Evolutionary conservation across 2,797 vertebrate species (phyloP).

Genomic region (Sebastes steindachneri): DNA sequence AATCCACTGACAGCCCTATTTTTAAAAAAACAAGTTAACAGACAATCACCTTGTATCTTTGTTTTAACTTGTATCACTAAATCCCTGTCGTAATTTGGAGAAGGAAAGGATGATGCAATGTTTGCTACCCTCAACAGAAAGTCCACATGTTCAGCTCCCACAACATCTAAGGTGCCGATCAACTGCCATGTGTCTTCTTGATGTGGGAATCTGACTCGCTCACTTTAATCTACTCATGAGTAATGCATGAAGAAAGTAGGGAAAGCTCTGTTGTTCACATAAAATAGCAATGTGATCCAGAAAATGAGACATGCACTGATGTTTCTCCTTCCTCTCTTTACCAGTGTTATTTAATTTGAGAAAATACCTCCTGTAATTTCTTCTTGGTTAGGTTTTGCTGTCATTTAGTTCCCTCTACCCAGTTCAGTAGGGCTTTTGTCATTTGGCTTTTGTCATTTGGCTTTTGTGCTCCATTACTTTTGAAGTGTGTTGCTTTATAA

Average conservation of each 20-base stretch:
- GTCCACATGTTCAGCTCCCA: constrained; percentile 5
- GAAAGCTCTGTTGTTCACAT: constrained; percentile 10
- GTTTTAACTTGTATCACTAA: not conserved
- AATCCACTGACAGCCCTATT: too few relatives aligned
- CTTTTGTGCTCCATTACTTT: constrained; percentile 44
- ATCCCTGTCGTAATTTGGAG: not conserved
- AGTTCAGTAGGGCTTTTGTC: constrained; percentile 31
- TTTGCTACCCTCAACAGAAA: not conserved
- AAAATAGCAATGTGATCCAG: not conserved
- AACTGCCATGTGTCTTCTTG: constrained; percentile 13
- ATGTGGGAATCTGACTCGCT: constrained; percentile 16
- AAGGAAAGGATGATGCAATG: constrained; percentile 4
- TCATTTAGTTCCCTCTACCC: constrained; percentile 17
- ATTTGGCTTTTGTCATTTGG: constrained; percentile 48
- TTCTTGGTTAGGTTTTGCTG: constrained; percentile 26
- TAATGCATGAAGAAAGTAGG: constrained; percentile 15
- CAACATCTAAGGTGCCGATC: constrained; percentile 23
- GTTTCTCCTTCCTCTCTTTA: not conserved
- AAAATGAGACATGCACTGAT: not conserved
- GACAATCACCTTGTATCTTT: not conserved
- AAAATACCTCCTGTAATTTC: constrained; percentile 10
- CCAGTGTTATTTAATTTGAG: constrained; percentile 4
- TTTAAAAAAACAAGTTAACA: not conserved
- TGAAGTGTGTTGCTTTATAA: constrained; percentile 52
- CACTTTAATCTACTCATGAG: constrained; percentile 28